These are phyloP conservation scores for Vipera latastei DNA, from an alignment of 2,797 vertebrate genomes.

Conservation along the genomic window DNA sequence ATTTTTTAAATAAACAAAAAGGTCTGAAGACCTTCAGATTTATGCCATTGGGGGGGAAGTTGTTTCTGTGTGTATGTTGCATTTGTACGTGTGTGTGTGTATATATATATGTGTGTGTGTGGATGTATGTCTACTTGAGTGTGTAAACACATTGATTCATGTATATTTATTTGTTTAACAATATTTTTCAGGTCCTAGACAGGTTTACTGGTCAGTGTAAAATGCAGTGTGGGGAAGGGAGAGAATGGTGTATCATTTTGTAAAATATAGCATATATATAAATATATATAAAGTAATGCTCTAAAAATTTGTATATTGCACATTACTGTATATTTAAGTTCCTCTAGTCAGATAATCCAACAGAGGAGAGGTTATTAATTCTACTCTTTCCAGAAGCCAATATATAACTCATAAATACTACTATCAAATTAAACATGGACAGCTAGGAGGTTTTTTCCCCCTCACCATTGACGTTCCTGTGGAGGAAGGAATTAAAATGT, in stretches of 20 bases:
- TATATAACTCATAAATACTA: background rate
- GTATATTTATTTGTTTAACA: conserved; percentile 29
- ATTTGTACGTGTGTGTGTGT: background rate
- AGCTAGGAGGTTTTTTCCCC: background rate
- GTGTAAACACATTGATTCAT: conserved; percentile 17
- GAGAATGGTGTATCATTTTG: conserved; percentile 42
- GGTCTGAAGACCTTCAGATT: conserved; percentile 25
- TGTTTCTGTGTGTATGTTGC: background rate
- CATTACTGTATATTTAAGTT: conserved; percentile 29
- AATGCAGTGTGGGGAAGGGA: conserved; percentile 3
- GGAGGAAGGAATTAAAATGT: background rate
- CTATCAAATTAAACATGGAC: background rate
- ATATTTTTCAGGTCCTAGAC: conserved; percentile 3
- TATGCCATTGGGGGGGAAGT: conserved; percentile 32
- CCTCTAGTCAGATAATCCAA: conserved; percentile 1
- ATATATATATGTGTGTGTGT: too few relatives aligned
- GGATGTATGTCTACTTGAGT: background rate
- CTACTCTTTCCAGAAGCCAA: background rate
- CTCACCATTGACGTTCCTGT: background rate
- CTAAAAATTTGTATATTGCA: conserved; percentile 17
- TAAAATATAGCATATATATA: conserved; percentile 39
- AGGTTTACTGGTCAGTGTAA: conserved; percentile 32
- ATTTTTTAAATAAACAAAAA: conserved; percentile 13
- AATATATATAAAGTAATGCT: conserved; percentile 27
- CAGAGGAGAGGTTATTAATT: background rate